phyloP scores from a whole-genome alignment of 2,888 invertebrate genomes.

The Podotricha telesiphe region DNA sequence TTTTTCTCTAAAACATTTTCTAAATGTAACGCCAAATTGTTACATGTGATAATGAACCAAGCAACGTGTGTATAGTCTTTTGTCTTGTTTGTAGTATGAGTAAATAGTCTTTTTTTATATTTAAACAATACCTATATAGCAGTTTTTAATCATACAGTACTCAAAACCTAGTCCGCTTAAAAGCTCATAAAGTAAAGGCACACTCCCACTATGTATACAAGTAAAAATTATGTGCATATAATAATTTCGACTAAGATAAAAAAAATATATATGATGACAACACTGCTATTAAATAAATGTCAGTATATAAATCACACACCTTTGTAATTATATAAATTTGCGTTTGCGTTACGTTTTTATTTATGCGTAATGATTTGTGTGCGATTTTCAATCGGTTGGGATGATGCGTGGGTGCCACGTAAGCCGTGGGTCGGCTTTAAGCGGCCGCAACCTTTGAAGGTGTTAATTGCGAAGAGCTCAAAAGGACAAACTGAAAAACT shows the following conservation, averaged over 20 bases:
- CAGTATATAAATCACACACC: constrained; percentile 64
- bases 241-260: constrained; percentile 32
- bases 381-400: constrained; percentile 47
- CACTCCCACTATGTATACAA: constrained; percentile 10
- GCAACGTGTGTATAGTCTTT: too few relatives aligned
- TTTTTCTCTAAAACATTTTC: too few relatives aligned
- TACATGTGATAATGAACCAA: too few relatives aligned
- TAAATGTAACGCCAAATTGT: too few relatives aligned
- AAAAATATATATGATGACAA: constrained; percentile 46
- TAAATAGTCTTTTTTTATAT: not conserved
- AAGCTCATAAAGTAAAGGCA: constrained; percentile 1
- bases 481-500: constrained; percentile 39
- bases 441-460: constrained; percentile 58
- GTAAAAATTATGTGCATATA: constrained; percentile 19
- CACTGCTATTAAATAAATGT: constrained; percentile 58
- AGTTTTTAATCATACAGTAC: not conserved
- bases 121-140: not conserved
- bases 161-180: not conserved
- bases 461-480: constrained; percentile 61
- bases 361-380: constrained; percentile 61
- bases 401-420: constrained; percentile 55
- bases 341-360: too few relatives aligned
- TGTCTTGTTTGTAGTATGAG: too few relatives aligned
- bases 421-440: constrained; percentile 59
- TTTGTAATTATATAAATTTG: constrained; percentile 60